Percentiles rank a stretch among this genome's conserved stretches.
Evolutionary conservation across 1,140 invertebrate species (phyloP).

Genomic region (Danaus plexippus): DNA sequence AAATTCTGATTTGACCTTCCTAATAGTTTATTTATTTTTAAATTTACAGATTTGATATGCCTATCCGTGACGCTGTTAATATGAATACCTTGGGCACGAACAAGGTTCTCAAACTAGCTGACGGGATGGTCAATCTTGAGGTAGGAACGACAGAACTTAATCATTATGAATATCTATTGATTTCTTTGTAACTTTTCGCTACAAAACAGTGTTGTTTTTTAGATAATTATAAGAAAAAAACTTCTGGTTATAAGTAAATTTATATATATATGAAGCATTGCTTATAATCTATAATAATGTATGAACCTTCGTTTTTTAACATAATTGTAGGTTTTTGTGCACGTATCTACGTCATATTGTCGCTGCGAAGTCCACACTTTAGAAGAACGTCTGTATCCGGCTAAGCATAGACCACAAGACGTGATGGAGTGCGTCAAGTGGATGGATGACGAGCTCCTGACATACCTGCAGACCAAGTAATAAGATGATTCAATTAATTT

Average conservation of each 20-base stretch:
- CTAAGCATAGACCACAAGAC: conserved; percentile 80
- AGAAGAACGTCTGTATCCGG: conserved; percentile 79
- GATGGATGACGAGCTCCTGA: conserved; percentile 82
- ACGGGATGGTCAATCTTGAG: conserved; percentile 79
- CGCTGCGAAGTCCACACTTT: conserved; percentile 80
- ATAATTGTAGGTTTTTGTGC: conserved; percentile 75
- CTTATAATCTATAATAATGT: too few relatives aligned
- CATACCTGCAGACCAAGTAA: conserved; percentile 81
- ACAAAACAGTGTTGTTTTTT: too few relatives aligned
- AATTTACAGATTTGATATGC: conserved; percentile 85
- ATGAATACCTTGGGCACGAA: conserved; percentile 79
- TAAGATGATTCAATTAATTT: too few relatives aligned
- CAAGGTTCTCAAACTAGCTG: conserved; percentile 77
- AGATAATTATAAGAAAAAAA: too few relatives aligned
- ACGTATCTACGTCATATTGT: conserved; percentile 88
- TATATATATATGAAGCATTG: too few relatives aligned
- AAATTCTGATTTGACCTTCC: too few relatives aligned
- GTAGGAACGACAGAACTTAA: conserved; percentile 42
- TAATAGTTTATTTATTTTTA: background rate
- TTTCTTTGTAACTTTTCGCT: too few relatives aligned
- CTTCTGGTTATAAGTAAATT: too few relatives aligned
- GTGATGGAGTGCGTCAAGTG: conserved; percentile 82
- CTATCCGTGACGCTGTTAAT: conserved; percentile 79
- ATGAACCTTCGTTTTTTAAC: too few relatives aligned
- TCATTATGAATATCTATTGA: too few relatives aligned